A percentile compares a stretch with the other conserved stretches of the same genome.
Evolutionary conservation across 2,888 invertebrate genomes (phyloP).

Genomic region (Thereva nobilitata): DNA sequence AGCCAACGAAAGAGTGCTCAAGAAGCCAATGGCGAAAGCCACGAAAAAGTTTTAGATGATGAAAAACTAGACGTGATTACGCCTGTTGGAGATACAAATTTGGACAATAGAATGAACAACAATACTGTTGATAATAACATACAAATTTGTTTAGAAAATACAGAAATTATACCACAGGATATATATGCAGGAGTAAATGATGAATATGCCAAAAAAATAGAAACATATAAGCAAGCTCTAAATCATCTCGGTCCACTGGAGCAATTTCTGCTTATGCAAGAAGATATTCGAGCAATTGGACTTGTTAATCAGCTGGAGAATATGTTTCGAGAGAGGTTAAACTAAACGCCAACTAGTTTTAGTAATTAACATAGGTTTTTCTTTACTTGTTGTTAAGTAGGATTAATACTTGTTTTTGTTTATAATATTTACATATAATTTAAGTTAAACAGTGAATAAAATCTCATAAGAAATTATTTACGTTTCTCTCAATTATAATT

Average conservation of each 20-base stretch:
- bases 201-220: not conserved
- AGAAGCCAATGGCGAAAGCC: no score
- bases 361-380: no score
- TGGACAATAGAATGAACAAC: not conserved
- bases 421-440: no score
- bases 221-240: conserved; percentile 20
- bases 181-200: not conserved
- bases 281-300: conserved; percentile 22
- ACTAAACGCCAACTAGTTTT: no score
- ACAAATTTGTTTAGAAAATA: not conserved
- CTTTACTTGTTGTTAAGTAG: no score
- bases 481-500: no score
- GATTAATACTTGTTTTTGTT: no score
- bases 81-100: no score
- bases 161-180: not conserved
- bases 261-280: conserved; percentile 7
- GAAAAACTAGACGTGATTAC: no score
- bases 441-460: no score
- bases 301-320: conserved; percentile 32
- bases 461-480: no score
- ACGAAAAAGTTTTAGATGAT: no score
- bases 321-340: conserved; percentile 15
- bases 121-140: not conserved
- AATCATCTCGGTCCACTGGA: conserved; percentile 17
- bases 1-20: not conserved